Evolutionary conservation across 2,113 vertebrate species (phyloP).

Genomic region (Elephantulus edwardii): DNA sequence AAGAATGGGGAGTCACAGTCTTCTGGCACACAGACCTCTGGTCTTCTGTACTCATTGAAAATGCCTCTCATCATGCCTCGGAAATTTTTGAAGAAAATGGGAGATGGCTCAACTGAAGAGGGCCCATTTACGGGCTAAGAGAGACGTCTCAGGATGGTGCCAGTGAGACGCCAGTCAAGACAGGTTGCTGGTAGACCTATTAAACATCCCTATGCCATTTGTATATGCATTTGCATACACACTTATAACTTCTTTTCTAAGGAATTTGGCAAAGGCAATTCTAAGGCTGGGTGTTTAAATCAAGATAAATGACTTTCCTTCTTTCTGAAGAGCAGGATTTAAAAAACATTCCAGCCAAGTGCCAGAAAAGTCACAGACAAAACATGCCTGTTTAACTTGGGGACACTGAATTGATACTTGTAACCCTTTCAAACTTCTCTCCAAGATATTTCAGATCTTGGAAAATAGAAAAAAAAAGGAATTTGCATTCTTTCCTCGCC

Average conservation of each 20-base stretch:
- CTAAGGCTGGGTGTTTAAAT: constrained; percentile 52
- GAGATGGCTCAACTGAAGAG: background rate
- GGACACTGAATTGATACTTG: constrained; percentile 70
- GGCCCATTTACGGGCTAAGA: background rate
- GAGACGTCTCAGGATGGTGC: background rate
- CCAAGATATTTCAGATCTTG: constrained; percentile 59
- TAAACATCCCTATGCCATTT: constrained; percentile 45
- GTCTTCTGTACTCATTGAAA: background rate
- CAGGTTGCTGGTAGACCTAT: constrained; percentile 6
- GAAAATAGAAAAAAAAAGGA: constrained; percentile 68
- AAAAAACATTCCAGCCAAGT: constrained; percentile 44
- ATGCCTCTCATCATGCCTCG: background rate
- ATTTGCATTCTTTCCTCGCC: constrained; percentile 57
- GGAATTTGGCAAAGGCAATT: constrained; percentile 55
- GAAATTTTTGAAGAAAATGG: background rate
- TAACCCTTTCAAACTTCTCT: constrained; percentile 67
- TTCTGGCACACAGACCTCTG: background rate
- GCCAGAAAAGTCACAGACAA: constrained; percentile 64
- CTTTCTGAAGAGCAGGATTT: constrained; percentile 59
- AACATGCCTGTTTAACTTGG: constrained; percentile 64
- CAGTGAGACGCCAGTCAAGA: background rate
- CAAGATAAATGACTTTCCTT: constrained; percentile 62
- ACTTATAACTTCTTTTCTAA: constrained; percentile 56
- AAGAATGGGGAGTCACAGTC: background rate
- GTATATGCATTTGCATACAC: constrained; percentile 24